Evolutionary conservation across 30 jellyfish, hydroid and myxozoan genomes (phyloP).

Genomic region (Rhopilema esculentum): DNA sequence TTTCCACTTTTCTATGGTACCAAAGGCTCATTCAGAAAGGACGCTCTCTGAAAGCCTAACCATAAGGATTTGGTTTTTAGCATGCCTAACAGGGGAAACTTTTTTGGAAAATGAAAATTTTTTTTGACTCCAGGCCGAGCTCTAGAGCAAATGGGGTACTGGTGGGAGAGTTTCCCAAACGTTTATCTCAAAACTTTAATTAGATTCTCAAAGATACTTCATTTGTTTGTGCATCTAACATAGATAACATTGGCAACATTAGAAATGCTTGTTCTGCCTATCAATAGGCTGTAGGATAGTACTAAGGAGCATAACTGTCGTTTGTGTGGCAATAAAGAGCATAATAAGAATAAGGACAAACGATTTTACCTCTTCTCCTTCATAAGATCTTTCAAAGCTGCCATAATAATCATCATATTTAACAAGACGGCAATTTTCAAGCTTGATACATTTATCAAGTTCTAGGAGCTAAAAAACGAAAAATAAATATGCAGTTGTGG

Average conservation of each 20-base stretch:
- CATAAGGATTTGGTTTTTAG: neutral
- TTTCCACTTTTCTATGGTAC: too few species aligned
- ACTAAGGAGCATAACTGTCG: neutral
- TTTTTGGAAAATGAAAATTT: neutral
- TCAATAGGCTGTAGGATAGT: too few species aligned
- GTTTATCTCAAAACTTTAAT: too few species aligned
- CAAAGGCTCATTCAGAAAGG: too few species aligned
- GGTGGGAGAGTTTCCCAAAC: too few species aligned
- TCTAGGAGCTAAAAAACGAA: slow-evolving; percentile 55
- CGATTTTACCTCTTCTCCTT: slow-evolving; percentile 76
- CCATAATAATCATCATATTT: slow-evolving; percentile 82
- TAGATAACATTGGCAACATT: too few species aligned
- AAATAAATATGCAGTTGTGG: neutral
- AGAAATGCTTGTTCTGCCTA: too few species aligned
- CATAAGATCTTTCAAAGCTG: slow-evolving; percentile 78
- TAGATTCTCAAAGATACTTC: too few species aligned
- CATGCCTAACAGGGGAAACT: neutral
- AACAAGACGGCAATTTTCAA: slow-evolving; percentile 80
- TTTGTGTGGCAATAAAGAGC: neutral
- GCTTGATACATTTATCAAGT: slow-evolving; percentile 56
- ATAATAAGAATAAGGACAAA: neutral
- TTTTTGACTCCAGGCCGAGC: too few species aligned
- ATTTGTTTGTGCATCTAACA: too few species aligned
- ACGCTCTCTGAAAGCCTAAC: too few species aligned
- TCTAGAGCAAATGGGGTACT: too few species aligned